These are phyloP conservation scores for Arion vulgaris DNA, from an alignment of 1,140 invertebrate species.

Conservation along the genomic window DNA sequence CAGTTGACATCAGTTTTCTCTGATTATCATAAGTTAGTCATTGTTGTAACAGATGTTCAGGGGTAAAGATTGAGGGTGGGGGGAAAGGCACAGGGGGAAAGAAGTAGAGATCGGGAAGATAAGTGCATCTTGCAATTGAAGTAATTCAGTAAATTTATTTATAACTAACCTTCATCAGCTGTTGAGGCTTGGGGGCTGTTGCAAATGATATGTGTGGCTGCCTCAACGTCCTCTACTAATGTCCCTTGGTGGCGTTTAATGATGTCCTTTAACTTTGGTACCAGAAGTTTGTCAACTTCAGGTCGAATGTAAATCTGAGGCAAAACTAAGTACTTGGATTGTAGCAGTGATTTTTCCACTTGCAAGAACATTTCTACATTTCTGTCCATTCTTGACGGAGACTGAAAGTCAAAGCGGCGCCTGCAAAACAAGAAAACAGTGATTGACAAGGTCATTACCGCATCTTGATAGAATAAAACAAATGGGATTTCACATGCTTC, in stretches of 20 bases:
- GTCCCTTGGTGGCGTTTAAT: slow-evolving; percentile 89
- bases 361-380: slow-evolving; percentile 95
- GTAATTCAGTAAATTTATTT: neutral
- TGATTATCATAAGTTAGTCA: too few relatives aligned
- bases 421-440: slow-evolving; percentile 40
- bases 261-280: slow-evolving; percentile 90
- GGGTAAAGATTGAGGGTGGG: too few relatives aligned
- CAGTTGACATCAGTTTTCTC: too few relatives aligned
- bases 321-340: slow-evolving; percentile 84
- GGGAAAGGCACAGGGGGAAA: too few relatives aligned
- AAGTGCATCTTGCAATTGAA: too few relatives aligned
- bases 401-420: slow-evolving; percentile 78
- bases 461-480: neutral
- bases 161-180: slow-evolving; percentile 64
- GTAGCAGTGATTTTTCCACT: slow-evolving; percentile 89
- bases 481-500: too few relatives aligned
- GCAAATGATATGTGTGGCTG: slow-evolving; percentile 93
- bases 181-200: slow-evolving; percentile 77
- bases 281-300: slow-evolving; percentile 87
- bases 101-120: too few relatives aligned
- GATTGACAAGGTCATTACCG: neutral
- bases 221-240: slow-evolving; percentile 85
- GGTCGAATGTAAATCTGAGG: slow-evolving; percentile 79
- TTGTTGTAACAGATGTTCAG: too few relatives aligned
- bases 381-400: slow-evolving; percentile 90